Evolutionary conservation across 1,140 invertebrate genomes (phyloP).

Genomic region (Drosophila rhopaloa): DNA sequence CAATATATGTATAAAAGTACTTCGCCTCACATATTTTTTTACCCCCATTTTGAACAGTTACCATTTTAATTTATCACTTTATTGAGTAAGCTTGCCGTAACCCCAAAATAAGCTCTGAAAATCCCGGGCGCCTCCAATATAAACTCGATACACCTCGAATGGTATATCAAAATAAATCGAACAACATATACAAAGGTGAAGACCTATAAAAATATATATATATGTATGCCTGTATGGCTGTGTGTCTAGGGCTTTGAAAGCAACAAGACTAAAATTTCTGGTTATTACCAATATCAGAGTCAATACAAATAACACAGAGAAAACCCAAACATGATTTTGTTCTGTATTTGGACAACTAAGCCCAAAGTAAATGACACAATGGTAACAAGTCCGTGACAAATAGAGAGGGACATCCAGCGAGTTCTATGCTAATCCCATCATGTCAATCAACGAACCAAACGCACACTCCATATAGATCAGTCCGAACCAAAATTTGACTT

Average conservation of each 20-base stretch:
- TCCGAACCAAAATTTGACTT: slow-evolving; percentile 56
- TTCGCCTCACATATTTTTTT: background rate
- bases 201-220: slow-evolving; percentile 8
- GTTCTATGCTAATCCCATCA: slow-evolving; percentile 71
- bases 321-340: slow-evolving; percentile 39
- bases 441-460: slow-evolving; percentile 60
- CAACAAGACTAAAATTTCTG: slow-evolving; percentile 54
- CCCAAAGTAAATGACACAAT: slow-evolving; percentile 70
- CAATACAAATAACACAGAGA: slow-evolving; percentile 65
- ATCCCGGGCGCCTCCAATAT: slow-evolving; percentile 59
- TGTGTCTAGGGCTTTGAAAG: slow-evolving; percentile 55
- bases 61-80: slow-evolving; percentile 44
- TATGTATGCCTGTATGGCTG: slow-evolving; percentile 13
- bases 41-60: slow-evolving; percentile 2
- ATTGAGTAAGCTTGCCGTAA: slow-evolving; percentile 18
- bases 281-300: slow-evolving; percentile 77
- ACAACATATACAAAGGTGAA: slow-evolving; percentile 32
- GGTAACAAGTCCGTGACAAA: slow-evolving; percentile 55
- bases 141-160: slow-evolving; percentile 40
- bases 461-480: slow-evolving; percentile 45
- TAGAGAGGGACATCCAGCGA: slow-evolving; percentile 10
- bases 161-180: slow-evolving; percentile 47
- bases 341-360: slow-evolving; percentile 70
- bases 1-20: background rate
- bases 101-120: slow-evolving; percentile 38